Evolutionary conservation across 1,140 invertebrate species (phyloP).

Genomic region (Drosophila ficusphila): DNA sequence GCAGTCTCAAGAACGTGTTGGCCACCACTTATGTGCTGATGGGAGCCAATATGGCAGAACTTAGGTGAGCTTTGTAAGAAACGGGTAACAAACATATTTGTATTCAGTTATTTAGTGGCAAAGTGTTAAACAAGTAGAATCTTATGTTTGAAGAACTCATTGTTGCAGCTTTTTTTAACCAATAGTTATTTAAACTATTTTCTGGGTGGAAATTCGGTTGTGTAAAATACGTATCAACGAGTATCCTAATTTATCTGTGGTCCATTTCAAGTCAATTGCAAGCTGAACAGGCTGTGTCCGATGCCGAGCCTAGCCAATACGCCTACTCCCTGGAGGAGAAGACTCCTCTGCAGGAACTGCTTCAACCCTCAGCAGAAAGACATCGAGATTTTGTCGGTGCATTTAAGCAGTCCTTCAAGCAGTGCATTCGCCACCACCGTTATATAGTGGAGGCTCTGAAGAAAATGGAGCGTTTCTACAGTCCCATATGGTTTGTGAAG

Average conservation of each 20-base stretch:
- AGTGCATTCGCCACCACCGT: conserved; percentile 59
- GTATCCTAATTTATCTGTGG: background rate
- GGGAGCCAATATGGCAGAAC: conserved; percentile 27
- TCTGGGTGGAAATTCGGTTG: too few relatives aligned
- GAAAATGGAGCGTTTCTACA: conserved; percentile 71
- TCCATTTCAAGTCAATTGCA: conserved; percentile 32
- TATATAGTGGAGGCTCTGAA: conserved; percentile 52
- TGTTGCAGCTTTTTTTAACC: too few relatives aligned
- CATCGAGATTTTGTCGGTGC: conserved; percentile 24
- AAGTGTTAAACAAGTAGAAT: too few relatives aligned
- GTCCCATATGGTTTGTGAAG: conserved; percentile 76
- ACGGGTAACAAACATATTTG: too few relatives aligned
- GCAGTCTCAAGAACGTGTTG: conserved; percentile 76
- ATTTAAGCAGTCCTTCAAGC: conserved; percentile 41
- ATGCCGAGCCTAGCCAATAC: conserved; percentile 63
- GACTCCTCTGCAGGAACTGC: conserved; percentile 30
- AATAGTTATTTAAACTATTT: too few relatives aligned
- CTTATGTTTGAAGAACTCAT: too few relatives aligned
- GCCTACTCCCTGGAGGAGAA: conserved; percentile 48
- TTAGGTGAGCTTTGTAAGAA: too few relatives aligned
- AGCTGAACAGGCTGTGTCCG: conserved; percentile 44
- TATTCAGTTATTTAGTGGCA: too few relatives aligned
- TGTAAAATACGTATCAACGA: too few relatives aligned
- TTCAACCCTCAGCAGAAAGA: background rate
- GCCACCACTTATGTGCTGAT: conserved; percentile 63